Percentiles rank a stretch among this genome's conserved stretches.
Evolutionary conservation across 2,113 vertebrate genomes (phyloP).

Genomic region (Cyrtonyx montezumae): DNA sequence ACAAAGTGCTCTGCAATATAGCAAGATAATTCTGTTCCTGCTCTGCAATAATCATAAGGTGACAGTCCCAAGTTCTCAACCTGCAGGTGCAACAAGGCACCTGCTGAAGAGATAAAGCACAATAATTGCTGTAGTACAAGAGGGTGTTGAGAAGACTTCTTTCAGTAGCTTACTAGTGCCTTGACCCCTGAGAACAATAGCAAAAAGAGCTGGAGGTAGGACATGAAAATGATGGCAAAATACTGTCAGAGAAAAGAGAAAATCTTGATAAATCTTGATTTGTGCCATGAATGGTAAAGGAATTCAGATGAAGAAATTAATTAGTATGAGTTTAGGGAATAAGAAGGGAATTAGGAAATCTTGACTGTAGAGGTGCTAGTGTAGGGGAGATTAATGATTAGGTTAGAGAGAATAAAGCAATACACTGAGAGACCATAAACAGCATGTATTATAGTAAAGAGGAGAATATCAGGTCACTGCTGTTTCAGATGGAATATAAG

Average conservation of each 20-base stretch:
- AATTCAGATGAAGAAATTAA: neutral
- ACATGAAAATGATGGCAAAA: neutral
- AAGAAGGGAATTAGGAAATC: neutral
- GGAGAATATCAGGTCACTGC: neutral
- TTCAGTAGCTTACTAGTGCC: neutral
- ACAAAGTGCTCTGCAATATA: neutral
- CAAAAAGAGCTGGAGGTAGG: neutral
- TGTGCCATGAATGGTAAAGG: neutral
- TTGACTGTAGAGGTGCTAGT: neutral
- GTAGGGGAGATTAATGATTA: neutral
- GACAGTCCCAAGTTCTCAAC: neutral
- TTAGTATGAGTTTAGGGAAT: neutral
- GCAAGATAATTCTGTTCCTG: neutral
- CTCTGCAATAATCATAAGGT: neutral
- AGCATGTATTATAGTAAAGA: neutral
- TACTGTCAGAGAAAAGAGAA: neutral
- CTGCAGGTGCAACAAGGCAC: neutral
- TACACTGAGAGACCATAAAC: neutral
- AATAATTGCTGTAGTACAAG: neutral
- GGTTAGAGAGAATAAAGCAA: neutral
- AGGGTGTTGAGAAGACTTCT: neutral
- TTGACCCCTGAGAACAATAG: neutral
- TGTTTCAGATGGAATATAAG: neutral
- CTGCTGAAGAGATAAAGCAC: neutral
- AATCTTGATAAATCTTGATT: neutral